These are phyloP conservation scores for Eledona agricola DNA, from an alignment of 2,888 invertebrate species.

Conservation along the genomic window DNA sequence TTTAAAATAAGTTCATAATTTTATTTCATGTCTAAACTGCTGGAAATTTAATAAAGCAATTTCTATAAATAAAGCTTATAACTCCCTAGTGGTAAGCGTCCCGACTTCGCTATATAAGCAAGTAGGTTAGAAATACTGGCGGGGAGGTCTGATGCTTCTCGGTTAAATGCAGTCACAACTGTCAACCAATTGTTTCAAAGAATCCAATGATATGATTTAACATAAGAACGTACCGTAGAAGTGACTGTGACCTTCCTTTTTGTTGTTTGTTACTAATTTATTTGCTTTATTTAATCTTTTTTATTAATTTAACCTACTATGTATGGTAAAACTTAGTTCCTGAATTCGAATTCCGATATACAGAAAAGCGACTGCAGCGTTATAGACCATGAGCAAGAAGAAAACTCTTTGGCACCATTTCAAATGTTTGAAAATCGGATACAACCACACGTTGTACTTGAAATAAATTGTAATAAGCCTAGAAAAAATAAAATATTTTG, in stretches of 20 bases:
- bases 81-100: slow-evolving; percentile 6
- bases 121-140: neutral
- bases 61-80: neutral
- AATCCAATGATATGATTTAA: slow-evolving; percentile 9
- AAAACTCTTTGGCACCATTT: slow-evolving; percentile 7
- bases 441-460: slow-evolving; percentile 11
- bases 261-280: slow-evolving; percentile 1
- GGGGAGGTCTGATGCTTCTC: slow-evolving; percentile 14
- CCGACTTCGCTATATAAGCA: slow-evolving; percentile 1
- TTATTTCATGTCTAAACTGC: too few relatives aligned
- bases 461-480: slow-evolving; percentile 12
- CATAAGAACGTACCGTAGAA: slow-evolving; percentile 9
- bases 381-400: slow-evolving; percentile 1
- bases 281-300: neutral
- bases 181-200: slow-evolving; percentile 7
- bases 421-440: slow-evolving; percentile 12
- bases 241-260: slow-evolving; percentile 14
- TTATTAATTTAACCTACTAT: neutral
- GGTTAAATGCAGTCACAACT: slow-evolving; percentile 1
- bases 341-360: slow-evolving; percentile 10
- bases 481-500: too few relatives aligned
- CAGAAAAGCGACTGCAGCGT: neutral
- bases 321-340: neutral
- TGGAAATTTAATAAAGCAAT: too few relatives aligned
- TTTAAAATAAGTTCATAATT: too few relatives aligned